Base-by-base conservation (phyloP, 2,797 vertebrate species). In the Pseudomugil tenellus region DNA sequence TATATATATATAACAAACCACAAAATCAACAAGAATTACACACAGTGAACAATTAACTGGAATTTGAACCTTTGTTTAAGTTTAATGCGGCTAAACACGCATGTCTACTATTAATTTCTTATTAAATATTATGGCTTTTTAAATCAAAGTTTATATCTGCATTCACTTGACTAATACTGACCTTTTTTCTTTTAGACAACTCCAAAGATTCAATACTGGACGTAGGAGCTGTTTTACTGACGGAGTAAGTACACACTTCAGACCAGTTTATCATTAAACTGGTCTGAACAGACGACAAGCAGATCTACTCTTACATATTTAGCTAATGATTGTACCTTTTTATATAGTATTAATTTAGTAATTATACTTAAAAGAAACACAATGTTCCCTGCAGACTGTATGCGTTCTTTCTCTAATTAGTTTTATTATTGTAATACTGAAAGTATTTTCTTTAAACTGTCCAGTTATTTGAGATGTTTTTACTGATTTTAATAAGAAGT, bases 161-260 rank as follows among this genome's bases (percentile, higher is more conserved):
- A 21, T 41, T 35, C 46, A 41, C 43, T 19, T 67, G 35, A 79
- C 32, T 49, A 56, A 70, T 35, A 12, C 0, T 51, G 41, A 48
- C 17, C 2, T n/a, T 57, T 74, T 85, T 29, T 72, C 10, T 82
- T 79, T 31, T 74, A 95, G 91, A 84, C 34, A 86, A 32, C 63
- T 23, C 21, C 55, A 82, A 26, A 63, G 92, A 94, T 9, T 83
- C 91, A 39, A 84, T 94, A 26, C n/a, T 94, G 63, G 91, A 92
- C 70, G 70, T 94, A 4, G 94, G 94, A 76, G 4, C 79, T 25
- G 66, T 74, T 23, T 88, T 95, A 71, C 81, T 95, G 56, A 90
- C 89, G 63, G 92, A 95, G 94, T 95, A 65, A 93, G 94, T 90
- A 70, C 8, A 14, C 3, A 6, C 0, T 37, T 2, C 16, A 46